Base-by-base conservation (phyloP, 1,140 invertebrate species). In the Manduca sexta region DNA sequence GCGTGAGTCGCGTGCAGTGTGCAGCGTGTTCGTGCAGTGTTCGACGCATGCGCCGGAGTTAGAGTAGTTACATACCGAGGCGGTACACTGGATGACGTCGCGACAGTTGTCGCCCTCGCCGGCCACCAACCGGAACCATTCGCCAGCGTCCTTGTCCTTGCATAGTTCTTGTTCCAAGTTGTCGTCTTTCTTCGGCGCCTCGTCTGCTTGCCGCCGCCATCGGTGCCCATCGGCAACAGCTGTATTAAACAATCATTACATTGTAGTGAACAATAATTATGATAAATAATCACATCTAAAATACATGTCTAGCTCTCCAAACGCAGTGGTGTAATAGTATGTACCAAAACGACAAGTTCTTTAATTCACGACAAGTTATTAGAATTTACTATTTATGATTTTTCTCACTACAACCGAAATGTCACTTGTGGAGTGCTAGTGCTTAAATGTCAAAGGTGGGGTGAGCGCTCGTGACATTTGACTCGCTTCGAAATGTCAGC, bases 81-180 rank as follows among this genome's bases (percentile, higher is more conserved):
- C 95, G 52, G 96, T 97, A 86, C 96, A 97, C 82, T 97, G 95
- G 71, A 97, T 97, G 61, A 98, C 96, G 88, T 97, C 95, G 76
- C 96, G 91, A 85, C 96, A 98, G 74, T 94, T 95, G 86, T 97
- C 95, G 70, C 94, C 95, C 74, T 96, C 94, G 56, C 94, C 94
- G 34, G 93, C 92, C 15, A 95, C 93, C 58, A 97, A 86, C 66
- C 96, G 90, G 87, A 98, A 97, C 94, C 95, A 97, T 86, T 98
- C 95, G 40, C 95, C 95, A n/a, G 95, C 95, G 83, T 96, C 95
- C 87, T 96, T 96, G 83, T 95, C 94, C 88, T 96, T 95, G 85
- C 95, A 97, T 45, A 97, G 89, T 82, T 96, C 95, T 74, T 88
- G 91, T 79, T 97, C 95, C 79, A 94, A 93, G 76, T 91, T 94